phyloP scores from a whole-genome alignment of 2,113 vertebrate species.

The Cryptotis parvus region DNA sequence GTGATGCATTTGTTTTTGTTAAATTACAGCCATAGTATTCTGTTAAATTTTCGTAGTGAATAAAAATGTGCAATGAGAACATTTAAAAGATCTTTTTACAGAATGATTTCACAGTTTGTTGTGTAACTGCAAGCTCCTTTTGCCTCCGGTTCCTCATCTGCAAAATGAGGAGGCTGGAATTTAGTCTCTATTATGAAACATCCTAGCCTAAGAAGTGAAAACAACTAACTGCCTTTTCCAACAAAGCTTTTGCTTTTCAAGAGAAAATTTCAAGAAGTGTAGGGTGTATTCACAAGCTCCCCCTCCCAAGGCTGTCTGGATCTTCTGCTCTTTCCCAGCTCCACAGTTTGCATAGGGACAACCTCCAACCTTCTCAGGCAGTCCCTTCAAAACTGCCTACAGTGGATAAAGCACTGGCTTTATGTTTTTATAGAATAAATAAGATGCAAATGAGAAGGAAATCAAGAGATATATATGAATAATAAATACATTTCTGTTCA shows the following conservation, averaged over 20 bases:
- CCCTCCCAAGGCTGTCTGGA: neutral
- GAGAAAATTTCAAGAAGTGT: neutral
- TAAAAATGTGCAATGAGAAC: neutral
- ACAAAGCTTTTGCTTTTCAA: neutral
- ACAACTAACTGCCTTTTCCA: no score
- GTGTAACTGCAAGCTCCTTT: neutral
- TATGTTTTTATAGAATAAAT: neutral
- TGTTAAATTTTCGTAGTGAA: neutral
- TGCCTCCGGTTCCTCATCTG: neutral
- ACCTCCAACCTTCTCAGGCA: neutral
- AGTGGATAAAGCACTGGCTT: neutral
- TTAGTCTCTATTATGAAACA: neutral
- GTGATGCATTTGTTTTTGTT: neutral
- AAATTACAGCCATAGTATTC: neutral
- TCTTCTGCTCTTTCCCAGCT: neutral
- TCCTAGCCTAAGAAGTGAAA: neutral
- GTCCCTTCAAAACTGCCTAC: neutral
- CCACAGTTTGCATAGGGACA: neutral
- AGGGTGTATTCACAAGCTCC: neutral
- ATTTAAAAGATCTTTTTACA: neutral
- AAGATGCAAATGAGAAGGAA: neutral
- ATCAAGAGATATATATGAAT: neutral
- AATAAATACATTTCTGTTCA: neutral
- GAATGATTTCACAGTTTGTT: neutral
- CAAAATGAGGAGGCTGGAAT: neutral